These are phyloP conservation scores for Cephus pygmeus DNA, from an alignment of 2,888 invertebrate species.

Conservation along the genomic window DNA sequence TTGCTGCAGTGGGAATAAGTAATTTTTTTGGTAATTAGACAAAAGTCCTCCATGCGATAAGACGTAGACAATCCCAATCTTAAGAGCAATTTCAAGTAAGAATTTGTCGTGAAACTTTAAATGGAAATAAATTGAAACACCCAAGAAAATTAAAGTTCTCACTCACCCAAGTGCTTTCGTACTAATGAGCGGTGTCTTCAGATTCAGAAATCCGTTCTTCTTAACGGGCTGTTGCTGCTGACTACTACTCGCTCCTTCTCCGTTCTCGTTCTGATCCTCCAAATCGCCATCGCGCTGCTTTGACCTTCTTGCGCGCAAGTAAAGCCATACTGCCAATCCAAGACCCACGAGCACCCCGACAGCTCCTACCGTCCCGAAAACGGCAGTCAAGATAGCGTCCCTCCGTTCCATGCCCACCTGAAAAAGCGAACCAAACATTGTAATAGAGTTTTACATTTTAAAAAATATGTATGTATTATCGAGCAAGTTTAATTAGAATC, in stretches of 20 bases:
- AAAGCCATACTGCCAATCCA: conserved; percentile 70
- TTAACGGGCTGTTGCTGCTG: conserved; percentile 58
- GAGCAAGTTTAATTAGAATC: no score
- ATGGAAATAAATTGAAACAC: background rate
- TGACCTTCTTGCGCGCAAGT: conserved; percentile 70
- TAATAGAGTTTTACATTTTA: background rate
- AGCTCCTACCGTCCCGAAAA: conserved; percentile 73
- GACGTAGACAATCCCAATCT: background rate
- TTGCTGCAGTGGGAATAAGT: background rate
- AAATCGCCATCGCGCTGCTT: conserved; percentile 71
- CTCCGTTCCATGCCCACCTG: conserved; percentile 78
- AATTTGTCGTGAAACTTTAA: background rate
- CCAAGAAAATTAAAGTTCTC: background rate
- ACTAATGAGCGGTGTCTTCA: conserved; percentile 80
- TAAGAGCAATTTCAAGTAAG: background rate
- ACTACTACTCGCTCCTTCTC: conserved; percentile 64
- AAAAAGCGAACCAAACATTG: conserved; percentile 5
- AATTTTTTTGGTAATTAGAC: background rate
- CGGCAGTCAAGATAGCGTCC: conserved; percentile 74
- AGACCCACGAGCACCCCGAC: conserved; percentile 69
- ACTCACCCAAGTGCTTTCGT: conserved; percentile 82
- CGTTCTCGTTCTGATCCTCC: conserved; percentile 70
- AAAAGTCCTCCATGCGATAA: background rate
- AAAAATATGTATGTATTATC: no score
- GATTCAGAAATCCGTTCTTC: conserved; percentile 76